A percentile compares a stretch with the other conserved stretches of the same genome.
Conservation (phyloP, 1,140 invertebrate species). For the Triops cancriformis region DNA sequence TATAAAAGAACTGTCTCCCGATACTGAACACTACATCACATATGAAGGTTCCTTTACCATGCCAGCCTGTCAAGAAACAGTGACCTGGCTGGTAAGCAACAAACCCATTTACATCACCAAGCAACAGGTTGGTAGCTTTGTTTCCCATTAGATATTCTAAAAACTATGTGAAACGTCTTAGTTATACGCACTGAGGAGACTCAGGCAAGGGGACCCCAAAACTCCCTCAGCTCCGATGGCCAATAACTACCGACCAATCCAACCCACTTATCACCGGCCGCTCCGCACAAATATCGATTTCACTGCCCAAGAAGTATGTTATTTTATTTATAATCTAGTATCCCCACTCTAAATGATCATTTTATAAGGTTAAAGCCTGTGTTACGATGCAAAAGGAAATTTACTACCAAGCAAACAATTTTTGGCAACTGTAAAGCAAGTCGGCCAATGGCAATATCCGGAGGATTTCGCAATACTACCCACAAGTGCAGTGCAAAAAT, state of each 20-base stretch:
- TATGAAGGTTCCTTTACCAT: constrained; percentile 96
- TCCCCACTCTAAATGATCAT: not conserved
- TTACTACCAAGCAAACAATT: constrained; percentile 34
- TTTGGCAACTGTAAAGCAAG: not conserved
- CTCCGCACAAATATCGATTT: constrained; percentile 96
- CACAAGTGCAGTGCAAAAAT: not conserved
- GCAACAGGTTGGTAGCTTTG: constrained; percentile 58
- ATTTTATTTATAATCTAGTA: constrained; percentile 28
- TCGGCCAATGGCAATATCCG: not conserved
- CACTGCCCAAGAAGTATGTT: constrained; percentile 51
- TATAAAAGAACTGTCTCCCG: constrained; percentile 69
- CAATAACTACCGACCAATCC: constrained; percentile 85
- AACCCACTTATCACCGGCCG: constrained; percentile 79
- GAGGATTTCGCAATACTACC: not conserved
- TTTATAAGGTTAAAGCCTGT: constrained; percentile 33
- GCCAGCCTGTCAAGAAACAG: constrained; percentile 85
- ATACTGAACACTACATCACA: constrained; percentile 87
- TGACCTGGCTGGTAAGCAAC: constrained; percentile 91
- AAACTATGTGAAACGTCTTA: constrained; percentile 38
- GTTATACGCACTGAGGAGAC: constrained; percentile 72
- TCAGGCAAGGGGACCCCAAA: constrained; percentile 75
- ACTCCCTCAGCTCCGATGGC: constrained; percentile 81
- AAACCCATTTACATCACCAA: constrained; percentile 92
- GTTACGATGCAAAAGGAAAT: constrained; percentile 33
- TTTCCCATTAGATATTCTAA: not conserved